Percentiles rank a stretch among this genome's conserved stretches.
These are phyloP conservation scores for Caenorhabditis angaria DNA, from an alignment of 2,888 invertebrate genomes.

Conservation along the genomic window DNA sequence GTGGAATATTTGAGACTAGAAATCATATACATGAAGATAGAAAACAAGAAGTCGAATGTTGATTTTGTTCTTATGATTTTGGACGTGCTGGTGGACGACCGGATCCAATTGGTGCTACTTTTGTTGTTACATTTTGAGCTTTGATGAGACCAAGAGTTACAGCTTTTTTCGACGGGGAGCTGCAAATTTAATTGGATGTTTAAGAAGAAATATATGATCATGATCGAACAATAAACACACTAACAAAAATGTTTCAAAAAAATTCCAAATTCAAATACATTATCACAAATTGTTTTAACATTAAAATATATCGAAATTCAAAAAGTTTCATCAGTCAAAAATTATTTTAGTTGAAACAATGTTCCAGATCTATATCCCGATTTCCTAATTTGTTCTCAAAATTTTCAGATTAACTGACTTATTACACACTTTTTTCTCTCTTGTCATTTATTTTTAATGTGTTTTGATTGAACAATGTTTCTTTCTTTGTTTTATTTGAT, in stretches of 20 bases:
- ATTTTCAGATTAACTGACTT: no score
- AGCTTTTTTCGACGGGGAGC: conserved; percentile 71
- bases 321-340: no score
- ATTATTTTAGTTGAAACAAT: no score
- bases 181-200: conserved; percentile 40
- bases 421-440: no score
- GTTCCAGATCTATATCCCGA: no score
- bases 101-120: conserved; percentile 69
- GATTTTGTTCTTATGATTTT: conserved; percentile 18
- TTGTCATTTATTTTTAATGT: no score
- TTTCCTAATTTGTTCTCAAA: no score
- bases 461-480: no score
- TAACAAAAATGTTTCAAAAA: no score
- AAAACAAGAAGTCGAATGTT: background rate
- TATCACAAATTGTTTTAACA: background rate
- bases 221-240: no score
- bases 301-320: background rate
- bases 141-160: conserved; percentile 69
- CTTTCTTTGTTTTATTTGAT: no score
- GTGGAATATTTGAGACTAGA: conserved; percentile 25
- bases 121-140: conserved; percentile 62
- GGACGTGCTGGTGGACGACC: conserved; percentile 58
- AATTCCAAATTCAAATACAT: background rate
- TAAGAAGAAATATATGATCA: no score
- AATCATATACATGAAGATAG: background rate